Percentiles rank a stretch among this genome's conserved stretches.
Conservation (phyloP, 1,140 invertebrate genomes). For the Drosophila kurseongensis region DNA sequence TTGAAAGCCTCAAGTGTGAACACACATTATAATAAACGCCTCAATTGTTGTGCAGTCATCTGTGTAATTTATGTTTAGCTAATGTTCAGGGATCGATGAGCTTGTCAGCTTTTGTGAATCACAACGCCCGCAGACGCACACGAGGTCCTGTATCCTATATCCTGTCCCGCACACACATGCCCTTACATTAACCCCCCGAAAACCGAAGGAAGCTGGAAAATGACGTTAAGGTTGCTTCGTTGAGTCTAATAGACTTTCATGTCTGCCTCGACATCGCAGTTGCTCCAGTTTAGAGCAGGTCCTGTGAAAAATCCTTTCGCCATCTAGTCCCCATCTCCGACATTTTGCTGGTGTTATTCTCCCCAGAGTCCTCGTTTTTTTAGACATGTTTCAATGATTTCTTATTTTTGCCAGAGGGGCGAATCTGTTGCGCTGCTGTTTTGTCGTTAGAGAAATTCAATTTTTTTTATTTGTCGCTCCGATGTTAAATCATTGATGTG, state of each 20-base stretch:
- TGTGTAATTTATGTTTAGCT: conserved; percentile 84
- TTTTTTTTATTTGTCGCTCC: conserved; percentile 62
- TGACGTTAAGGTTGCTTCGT: conserved; percentile 81
- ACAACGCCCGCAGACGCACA: conserved; percentile 55
- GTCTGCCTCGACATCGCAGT: conserved; percentile 65
- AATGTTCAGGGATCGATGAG: conserved; percentile 84
- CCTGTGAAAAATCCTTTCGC: conserved; percentile 68
- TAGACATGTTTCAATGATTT: conserved; percentile 82
- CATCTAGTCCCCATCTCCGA: conserved; percentile 37
- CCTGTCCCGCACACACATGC: conserved; percentile 42
- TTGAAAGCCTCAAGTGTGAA: conserved; percentile 81
- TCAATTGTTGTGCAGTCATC: conserved; percentile 84
- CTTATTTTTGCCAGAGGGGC: conserved; percentile 72
- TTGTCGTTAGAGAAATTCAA: conserved; percentile 66
- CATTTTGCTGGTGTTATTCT: conserved; percentile 30
- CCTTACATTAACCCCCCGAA: conserved; percentile 61
- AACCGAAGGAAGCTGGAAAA: conserved; percentile 69
- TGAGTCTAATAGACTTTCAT: conserved; percentile 83
- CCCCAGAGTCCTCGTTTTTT: conserved; percentile 14
- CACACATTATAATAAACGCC: conserved; percentile 84
- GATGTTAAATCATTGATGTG: conserved; percentile 75
- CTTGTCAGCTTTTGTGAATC: conserved; percentile 85
- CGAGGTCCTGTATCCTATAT: conserved; percentile 31
- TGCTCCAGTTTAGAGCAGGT: conserved; percentile 70
- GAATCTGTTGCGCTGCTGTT: conserved; percentile 76